Evolutionary conservation across 37 sponge, comb jelly and placozoan species (phyloP), one percentile per base, ranked within the genome.

Genomic region (Dysidea cf. avara): DNA sequence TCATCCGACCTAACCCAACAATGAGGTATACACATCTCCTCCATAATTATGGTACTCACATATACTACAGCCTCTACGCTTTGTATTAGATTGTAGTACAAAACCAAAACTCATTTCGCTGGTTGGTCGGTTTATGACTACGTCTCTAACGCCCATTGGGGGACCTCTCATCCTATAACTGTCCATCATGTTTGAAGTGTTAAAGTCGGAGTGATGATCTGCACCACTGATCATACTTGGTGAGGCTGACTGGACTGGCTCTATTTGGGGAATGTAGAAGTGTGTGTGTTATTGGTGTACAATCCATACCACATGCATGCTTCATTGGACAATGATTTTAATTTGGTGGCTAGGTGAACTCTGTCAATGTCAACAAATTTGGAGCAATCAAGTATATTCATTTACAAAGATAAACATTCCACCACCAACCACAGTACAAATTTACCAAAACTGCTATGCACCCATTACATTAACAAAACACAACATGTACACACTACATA

Each of bases 51-150:
- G 11, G 7, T 4, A 70, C 81, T 81, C 52, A 81, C 81, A 69
- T 39, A 81, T 71, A 39, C 76, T 83, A 66, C 90, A 89, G 17
- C 90, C 90, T 21, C 71, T 47, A n/a, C 71, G 59, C 16, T 80
- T 71, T 0, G 83, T 82, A 71, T 88, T 90, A 39, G 92, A 90
- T 71, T 95, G 96, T 0, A 95, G 79, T 22, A 95, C 96, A 78
- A 95, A 95, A 1, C 96, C 96, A 69, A 95, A 95, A 46, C 89
- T 85, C 32, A 77, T 88, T 56, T 82, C 81, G 0, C 43, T 40
- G 51, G 81, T 76, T 7, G 81, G 84, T 37, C 90, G 49, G 32
- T 83, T 37, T 16, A 89, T 71, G 52, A 76, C 62, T 0, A 89
- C 77, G 7, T 83, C 81, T 39, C 90, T 74, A 3, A 67, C 30